Evolutionary conservation across 2,888 invertebrate genomes (phyloP), one percentile per base, ranked within the genome.

Genomic region (Synergus laeviventris): DNA sequence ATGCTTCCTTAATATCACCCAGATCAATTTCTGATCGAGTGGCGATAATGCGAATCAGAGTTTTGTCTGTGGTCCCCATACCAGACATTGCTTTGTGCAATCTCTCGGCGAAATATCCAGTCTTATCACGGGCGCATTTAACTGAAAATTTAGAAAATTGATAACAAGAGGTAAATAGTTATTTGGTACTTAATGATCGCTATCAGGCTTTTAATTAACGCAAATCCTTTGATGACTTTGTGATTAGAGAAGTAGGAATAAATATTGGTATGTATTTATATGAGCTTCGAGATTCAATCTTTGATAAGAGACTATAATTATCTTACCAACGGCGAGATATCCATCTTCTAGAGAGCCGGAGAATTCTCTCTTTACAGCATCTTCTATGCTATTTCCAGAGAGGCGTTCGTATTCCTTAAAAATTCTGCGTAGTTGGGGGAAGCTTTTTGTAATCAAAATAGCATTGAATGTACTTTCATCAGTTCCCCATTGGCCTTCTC

Each of bases 51-150:
- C 98, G 95, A 86, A 98, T 97, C 83, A 98, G 92, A 84, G 96
- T 95, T 62, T 94, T 93, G 90, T 98, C 98, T 88, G 96, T 95
- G 12, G 98, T 98, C 79, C 98, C 98, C 85, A 96, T 92, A 9
- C 98, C 98, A 87, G 95, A 95, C 96, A 98, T 97, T 38, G 96
- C 94, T 89, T 96, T 94, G 91, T 97, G 95, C 73, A 98, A 92
- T 62, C 95, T 94, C 87, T 96, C 95, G 0, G 97, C 98, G 91
- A 97, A 98, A 92, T 95, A 98, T 24, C 94, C 93, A 1, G 96
- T 94, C 90, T 95, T 95, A 91, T 97, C 96, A 87, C 94, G 94
- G 1, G 96, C 95, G 82, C 95, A 95, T 91, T 94, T 94, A 78
- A 96, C 95, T 95, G 89, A 16, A 80, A 66, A 21, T 24, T 66